Percentiles rank a stretch among this genome's conserved stretches.
Evolutionary conservation across 1,140 invertebrate genomes (phyloP).

Genomic region (Ruditapes philippinarum): DNA sequence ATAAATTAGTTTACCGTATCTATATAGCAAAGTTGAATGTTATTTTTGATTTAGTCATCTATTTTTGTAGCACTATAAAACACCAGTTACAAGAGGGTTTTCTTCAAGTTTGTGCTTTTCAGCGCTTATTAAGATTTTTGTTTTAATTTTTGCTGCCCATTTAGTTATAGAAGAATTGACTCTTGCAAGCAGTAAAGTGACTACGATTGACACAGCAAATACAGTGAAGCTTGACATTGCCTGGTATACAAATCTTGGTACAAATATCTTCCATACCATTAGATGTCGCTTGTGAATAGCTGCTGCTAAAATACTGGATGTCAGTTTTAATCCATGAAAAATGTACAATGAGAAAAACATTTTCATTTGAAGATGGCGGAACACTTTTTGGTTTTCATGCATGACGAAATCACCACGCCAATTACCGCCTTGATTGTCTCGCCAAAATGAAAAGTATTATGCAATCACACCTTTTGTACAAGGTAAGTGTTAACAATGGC

Average conservation of each 20-base stretch:
- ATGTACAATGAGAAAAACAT: conserved; percentile 90
- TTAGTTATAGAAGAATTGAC: conserved; percentile 31
- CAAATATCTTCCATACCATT: conserved; percentile 99
- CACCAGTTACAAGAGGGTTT: no score
- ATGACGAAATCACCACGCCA: conserved; percentile 90
- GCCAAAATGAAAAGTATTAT: background rate
- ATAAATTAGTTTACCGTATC: no score
- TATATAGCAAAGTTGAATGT: no score
- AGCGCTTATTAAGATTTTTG: no score
- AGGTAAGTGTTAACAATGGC: conserved; percentile 93
- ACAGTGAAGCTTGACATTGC: conserved; percentile 91
- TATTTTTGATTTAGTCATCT: no score
- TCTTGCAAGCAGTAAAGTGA: conserved; percentile 4
- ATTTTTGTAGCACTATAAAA: no score
- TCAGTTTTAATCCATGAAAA: conserved; percentile 93
- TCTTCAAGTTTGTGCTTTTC: no score
- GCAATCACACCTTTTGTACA: conserved; percentile 52
- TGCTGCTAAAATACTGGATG: conserved; percentile 93
- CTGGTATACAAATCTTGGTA: conserved; percentile 97
- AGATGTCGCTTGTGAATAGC: conserved; percentile 96
- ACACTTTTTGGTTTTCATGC: conserved; percentile 88
- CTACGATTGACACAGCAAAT: conserved; percentile 41
- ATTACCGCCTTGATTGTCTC: conserved; percentile 30
- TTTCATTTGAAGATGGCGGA: conserved; percentile 87
- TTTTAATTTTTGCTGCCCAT: conserved; percentile 33